phyloP scores from a whole-genome alignment of 1,140 invertebrate species.

The Drosophila azteca region DNA sequence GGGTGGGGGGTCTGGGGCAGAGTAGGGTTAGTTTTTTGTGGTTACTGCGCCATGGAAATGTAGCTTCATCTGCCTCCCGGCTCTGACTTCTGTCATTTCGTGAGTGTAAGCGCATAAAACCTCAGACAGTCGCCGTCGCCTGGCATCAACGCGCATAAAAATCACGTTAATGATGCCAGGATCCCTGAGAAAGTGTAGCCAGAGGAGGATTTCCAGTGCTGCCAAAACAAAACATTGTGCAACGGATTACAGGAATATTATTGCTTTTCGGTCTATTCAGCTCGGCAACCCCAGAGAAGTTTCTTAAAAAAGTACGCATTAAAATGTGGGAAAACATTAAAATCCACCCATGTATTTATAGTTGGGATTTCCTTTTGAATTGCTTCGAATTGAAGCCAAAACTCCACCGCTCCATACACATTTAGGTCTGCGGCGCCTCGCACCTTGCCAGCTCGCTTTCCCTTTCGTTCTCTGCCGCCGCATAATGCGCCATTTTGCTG shows the following conservation, averaged over 20 bases:
- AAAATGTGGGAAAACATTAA: too few species aligned
- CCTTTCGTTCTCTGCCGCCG: conserved; percentile 1
- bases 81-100: conserved; percentile 16
- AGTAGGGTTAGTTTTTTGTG: not conserved
- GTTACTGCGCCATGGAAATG: conserved; percentile 41
- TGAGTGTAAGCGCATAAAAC: conserved; percentile 44
- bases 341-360: too few species aligned
- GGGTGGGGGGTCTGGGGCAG: not conserved
- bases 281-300: too few species aligned
- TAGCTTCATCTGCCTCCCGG: conserved; percentile 40
- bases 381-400: too few species aligned
- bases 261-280: too few species aligned
- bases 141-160: conserved; percentile 25
- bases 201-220: too few species aligned
- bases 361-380: too few species aligned
- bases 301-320: too few species aligned
- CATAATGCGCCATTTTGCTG: conserved; percentile 44
- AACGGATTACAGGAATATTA: too few species aligned
- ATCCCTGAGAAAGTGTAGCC: conserved; percentile 4
- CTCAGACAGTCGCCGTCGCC: conserved; percentile 23
- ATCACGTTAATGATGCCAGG: conserved; percentile 17
- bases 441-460: not conserved
- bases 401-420: too few species aligned
- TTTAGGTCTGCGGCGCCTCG: too few species aligned
- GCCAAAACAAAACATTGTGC: too few species aligned